Evolutionary conservation across 1,140 invertebrate genomes (phyloP).

Genomic region (Stegodyphus dumicola): DNA sequence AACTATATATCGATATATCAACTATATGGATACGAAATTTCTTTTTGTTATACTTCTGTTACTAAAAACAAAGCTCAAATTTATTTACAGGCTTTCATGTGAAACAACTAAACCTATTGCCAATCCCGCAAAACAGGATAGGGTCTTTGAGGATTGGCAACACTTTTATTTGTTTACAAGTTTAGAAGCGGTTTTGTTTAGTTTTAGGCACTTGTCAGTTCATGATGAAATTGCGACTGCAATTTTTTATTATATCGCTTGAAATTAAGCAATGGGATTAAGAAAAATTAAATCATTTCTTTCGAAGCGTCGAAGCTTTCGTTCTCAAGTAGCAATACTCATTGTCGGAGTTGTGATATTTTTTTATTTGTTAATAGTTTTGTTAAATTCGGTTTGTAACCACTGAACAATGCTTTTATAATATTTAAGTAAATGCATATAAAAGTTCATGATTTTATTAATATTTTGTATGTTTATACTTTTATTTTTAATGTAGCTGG

Average conservation of each 20-base stretch:
- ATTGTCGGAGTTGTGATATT: slow-evolving; percentile 31
- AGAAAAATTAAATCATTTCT: neutral
- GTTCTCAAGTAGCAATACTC: slow-evolving; percentile 34
- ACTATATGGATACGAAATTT: no score
- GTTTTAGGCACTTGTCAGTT: neutral
- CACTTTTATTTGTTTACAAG: neutral
- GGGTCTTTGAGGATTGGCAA: neutral
- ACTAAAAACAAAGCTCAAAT: no score
- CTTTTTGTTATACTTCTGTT: no score
- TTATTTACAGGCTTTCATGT: no score
- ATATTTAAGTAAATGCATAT: no score
- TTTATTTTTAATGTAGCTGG: no score
- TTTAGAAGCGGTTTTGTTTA: neutral
- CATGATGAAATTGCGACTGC: neutral
- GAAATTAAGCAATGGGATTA: neutral
- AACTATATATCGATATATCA: no score
- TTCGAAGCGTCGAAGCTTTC: slow-evolving; percentile 20
- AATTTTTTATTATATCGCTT: neutral
- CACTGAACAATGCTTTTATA: no score
- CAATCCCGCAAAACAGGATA: no score
- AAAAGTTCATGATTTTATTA: no score
- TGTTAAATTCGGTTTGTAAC: slow-evolving; percentile 41
- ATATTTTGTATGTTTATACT: no score
- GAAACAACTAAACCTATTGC: no score
- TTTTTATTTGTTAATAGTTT: slow-evolving; percentile 34